Conservation (phyloP, 2,113 vertebrate species). For the Suricata suricatta region DNA sequence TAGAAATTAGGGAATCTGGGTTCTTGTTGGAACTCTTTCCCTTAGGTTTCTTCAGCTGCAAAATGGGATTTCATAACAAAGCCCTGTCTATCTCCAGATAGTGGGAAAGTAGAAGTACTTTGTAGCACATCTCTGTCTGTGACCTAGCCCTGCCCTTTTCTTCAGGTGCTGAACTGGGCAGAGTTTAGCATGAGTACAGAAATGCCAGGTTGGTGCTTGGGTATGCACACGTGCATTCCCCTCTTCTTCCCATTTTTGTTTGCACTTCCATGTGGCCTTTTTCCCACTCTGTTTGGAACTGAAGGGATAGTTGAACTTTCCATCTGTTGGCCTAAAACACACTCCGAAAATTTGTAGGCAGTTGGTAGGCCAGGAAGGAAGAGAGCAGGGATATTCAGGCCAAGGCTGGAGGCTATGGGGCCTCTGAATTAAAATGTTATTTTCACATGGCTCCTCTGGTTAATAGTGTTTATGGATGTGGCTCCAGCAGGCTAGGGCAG, state of each 20-base stretch:
- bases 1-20: neutral
- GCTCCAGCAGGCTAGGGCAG: neutral
- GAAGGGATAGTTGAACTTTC: constrained; percentile 21
- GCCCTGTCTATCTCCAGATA: neutral
- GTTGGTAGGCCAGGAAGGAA: neutral
- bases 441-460: neutral
- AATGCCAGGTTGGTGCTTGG: neutral
- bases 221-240: neutral
- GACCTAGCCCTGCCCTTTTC: neutral
- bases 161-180: neutral
- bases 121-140: neutral
- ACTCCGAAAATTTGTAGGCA: neutral
- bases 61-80: neutral
- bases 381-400: neutral
- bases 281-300: neutral
- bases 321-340: neutral
- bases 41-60: neutral
- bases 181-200: neutral
- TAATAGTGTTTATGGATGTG: neutral
- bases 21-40: neutral
- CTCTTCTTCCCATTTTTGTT: neutral
- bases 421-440: constrained; percentile 29
- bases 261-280: neutral
- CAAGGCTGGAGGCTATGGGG: neutral
- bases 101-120: neutral